Conservation (phyloP, 2,113 vertebrate species). For the Chloroceryle aenea region DNA sequence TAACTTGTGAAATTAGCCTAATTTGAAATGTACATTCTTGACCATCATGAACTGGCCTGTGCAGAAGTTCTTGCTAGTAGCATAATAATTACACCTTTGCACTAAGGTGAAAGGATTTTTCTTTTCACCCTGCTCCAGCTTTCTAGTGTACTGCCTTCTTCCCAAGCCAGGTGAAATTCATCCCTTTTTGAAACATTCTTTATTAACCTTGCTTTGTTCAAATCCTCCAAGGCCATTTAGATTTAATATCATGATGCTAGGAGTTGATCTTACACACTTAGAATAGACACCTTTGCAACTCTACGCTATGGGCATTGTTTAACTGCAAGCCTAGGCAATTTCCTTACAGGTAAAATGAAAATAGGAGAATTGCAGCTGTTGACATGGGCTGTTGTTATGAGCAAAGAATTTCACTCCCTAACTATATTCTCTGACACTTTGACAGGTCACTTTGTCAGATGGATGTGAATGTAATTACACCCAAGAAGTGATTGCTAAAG, state of each 20-base stretch:
- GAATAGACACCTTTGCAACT: not conserved
- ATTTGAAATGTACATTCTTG: slow-evolving; percentile 42
- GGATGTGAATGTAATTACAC: slow-evolving; percentile 52
- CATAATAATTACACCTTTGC: not conserved
- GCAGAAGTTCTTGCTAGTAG: not conserved
- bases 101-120: not conserved
- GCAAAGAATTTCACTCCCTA: not conserved
- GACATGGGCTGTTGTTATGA: not conserved
- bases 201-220: not conserved
- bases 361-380: not conserved
- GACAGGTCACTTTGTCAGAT: slow-evolving; percentile 61
- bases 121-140: not conserved
- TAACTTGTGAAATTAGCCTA: slow-evolving; percentile 49
- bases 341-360: not conserved
- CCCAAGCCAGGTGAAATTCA: not conserved
- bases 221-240: not conserved
- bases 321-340: not conserved
- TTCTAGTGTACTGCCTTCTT: not conserved
- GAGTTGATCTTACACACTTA: not conserved
- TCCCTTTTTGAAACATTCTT: not conserved
- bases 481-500: slow-evolving; percentile 48
- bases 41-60: not conserved
- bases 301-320: not conserved
- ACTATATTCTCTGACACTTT: slow-evolving; percentile 35
- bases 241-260: not conserved